A percentile compares a stretch with the other conserved stretches of the same genome.
Conservation (phyloP, 92 coral and sea anemone species). For the Heliopora coerulea region DNA sequence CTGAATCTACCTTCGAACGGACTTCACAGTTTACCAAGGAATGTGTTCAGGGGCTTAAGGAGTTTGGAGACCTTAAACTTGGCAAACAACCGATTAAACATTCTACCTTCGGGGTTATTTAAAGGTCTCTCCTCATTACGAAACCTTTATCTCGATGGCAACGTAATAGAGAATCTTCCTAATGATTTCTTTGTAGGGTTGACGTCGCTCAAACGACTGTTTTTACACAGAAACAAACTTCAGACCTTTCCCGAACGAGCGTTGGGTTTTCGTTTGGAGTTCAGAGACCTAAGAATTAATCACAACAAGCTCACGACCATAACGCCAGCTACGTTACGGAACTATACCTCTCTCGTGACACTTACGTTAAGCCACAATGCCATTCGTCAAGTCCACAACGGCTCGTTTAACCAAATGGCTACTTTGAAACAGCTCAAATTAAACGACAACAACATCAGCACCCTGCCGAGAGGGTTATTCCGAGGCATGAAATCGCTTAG, state of each 20-base stretch:
- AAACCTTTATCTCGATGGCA: slow-evolving; percentile 76
- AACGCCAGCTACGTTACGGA: slow-evolving; percentile 55
- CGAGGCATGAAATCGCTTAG: slow-evolving; percentile 55
- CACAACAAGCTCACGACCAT: slow-evolving; percentile 63
- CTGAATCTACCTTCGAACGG: slow-evolving; percentile 69
- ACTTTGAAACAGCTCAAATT: slow-evolving; percentile 45
- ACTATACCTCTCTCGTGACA: slow-evolving; percentile 55
- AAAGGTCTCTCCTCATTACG: slow-evolving; percentile 63
- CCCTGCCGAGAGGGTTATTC: slow-evolving; percentile 66
- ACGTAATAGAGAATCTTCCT: slow-evolving; percentile 67
- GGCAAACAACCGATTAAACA: slow-evolving; percentile 67
- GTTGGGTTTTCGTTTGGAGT: slow-evolving; percentile 62
- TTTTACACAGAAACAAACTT: slow-evolving; percentile 72
- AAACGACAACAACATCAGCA: slow-evolving; percentile 61
- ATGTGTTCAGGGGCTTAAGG: slow-evolving; percentile 77
- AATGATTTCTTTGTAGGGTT: slow-evolving; percentile 68
- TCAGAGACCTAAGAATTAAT: slow-evolving; percentile 45
- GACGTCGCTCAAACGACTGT: slow-evolving; percentile 64
- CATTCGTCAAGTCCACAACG: slow-evolving; percentile 49
- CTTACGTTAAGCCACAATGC: slow-evolving; percentile 70
- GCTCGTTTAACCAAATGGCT: slow-evolving; percentile 40
- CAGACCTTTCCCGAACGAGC: slow-evolving; percentile 58
- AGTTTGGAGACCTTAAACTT: slow-evolving; percentile 69
- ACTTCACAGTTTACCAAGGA: slow-evolving; percentile 67
- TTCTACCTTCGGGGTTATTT: slow-evolving; percentile 71